phyloP scores from a whole-genome alignment of 2,113 vertebrate species.

The Pogona vitticeps region DNA sequence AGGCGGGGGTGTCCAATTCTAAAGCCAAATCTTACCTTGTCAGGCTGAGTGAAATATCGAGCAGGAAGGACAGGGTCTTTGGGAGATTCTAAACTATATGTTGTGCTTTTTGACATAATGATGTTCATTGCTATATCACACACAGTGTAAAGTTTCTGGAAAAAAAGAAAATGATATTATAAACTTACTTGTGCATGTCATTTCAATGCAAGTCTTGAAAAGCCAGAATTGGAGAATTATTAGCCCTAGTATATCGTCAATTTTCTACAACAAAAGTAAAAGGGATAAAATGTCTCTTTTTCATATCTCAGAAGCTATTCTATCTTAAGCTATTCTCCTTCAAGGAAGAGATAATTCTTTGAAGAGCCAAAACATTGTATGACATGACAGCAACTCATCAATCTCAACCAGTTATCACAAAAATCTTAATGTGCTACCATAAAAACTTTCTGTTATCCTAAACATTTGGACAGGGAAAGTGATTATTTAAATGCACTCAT shows the following conservation, averaged over 20 bases:
- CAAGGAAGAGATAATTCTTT: not conserved
- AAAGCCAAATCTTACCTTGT: slow-evolving; percentile 84
- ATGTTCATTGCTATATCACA: slow-evolving; percentile 99
- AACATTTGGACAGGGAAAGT: not conserved
- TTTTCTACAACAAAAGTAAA: not conserved
- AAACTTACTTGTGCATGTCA: not conserved
- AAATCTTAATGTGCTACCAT: no score
- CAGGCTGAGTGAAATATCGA: slow-evolving; percentile 95
- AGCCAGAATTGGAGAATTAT: not conserved
- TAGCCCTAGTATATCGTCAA: not conserved
- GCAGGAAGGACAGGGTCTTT: slow-evolving; percentile 97
- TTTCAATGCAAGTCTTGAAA: not conserved
- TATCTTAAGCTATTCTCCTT: not conserved
- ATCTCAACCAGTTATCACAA: not conserved
- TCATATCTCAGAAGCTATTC: not conserved
- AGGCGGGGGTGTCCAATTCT: slow-evolving; percentile 8
- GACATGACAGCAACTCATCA: not conserved
- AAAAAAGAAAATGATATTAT: slow-evolving; percentile 1
- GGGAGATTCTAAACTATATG: slow-evolving; percentile 97
- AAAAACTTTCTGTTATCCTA: not conserved
- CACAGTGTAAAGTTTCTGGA: slow-evolving; percentile 96
- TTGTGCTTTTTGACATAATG: slow-evolving; percentile 98
- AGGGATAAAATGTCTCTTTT: not conserved
- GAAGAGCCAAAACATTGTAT: not conserved
- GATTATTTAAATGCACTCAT: not conserved